Evolutionary conservation across 2,797 vertebrate genomes (phyloP), one percentile per base, ranked within the genome.

Genomic region (Cercopithecus neglectus): DNA sequence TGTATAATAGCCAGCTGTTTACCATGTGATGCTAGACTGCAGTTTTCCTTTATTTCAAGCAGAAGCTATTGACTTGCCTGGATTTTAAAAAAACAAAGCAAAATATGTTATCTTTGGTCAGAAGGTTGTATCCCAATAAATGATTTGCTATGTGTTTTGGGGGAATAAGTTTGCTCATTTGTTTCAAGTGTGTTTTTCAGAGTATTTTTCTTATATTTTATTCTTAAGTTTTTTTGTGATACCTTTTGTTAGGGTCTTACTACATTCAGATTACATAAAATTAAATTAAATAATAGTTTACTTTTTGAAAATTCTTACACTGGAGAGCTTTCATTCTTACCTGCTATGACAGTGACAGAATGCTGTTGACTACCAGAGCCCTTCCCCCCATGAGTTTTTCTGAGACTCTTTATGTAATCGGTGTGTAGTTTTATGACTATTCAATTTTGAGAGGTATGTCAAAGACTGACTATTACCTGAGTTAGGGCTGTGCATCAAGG

Each of bases 31-130:
- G 14, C 50, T 55, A 16, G 79, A 70, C 10, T n/a, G 41, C 46
- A 44, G 8, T 97, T 97, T 96, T 95, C 92, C 81, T 97, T 94
- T 74, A 89, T 92, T 2, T 64, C 11, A 78, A 72, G 41, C 5
- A 86, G 94, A 94, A 88, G 16, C 48, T 93, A 12, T 59, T 92
- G 89, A 84, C 26, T 88, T 70, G n/a, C 41, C 2, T 41, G 75
- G 50, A 59, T 84, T 96, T 41, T 44, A 67, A 61, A n/a, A 82
- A 57, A 46, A 70, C 19, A 92, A 90, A 48, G 41, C 33, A 82
- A 79, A 91, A 55, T 78, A 48, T 79, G 1, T 92, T 87, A 44
- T 81, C 22, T 78, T 89, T 89, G 48, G 33, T 80, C 57, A 91
- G 57, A 74, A 87, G 74, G 57, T 41, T 89, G 5, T 61, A 50